Base-by-base conservation (phyloP, 2,888 invertebrate species). In the Drosophila mimica region DNA sequence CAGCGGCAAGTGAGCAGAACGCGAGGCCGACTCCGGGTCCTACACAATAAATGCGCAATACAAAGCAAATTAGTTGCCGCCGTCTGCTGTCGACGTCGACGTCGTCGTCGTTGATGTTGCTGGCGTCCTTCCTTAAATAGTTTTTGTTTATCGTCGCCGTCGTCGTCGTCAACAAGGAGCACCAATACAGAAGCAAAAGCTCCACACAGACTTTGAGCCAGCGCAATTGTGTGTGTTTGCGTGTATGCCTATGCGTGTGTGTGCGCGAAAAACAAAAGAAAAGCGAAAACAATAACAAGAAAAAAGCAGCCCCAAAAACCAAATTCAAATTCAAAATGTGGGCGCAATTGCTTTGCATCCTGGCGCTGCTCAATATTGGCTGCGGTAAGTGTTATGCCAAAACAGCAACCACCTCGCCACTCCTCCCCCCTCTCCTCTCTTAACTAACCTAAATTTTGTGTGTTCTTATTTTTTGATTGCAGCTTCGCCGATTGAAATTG, bases 41-140 rank as follows among this genome's bases (percentile, higher is more conserved):
- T 76, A 70, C 52, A 65, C 78, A 75, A 85, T 86, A 86, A 86
- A 79, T 86, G 90, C 86, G 86, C 90, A 90, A 86, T 88, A 81
- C 73, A 75, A 75, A 62, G 83, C 76, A 74, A 83, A 84, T 74
- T 86, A 76, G 76, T 65, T 54, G 72, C 68, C 66, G 81, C 67
- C 70, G 82, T 79, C 73, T 75, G 79, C 68, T 72, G 74, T 70
- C 68, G 70, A 49, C 72, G 58, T 36, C 40, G 52, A n/a, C 54
- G 63, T 52, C 60, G 73, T 63, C 64, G 62, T 38, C 49, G 56
- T 31, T 30, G 28, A n/a, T 28, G 20, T 40, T 31, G 56, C 48
- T 54, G 61, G 52, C 73, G 64, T 74, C 69, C 67, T 70, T 70
- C 80, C 63, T 68, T 66, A 58, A 78, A 68, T 81, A 74, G 79